A percentile compares a stretch with the other conserved stretches of the same genome.
These are phyloP conservation scores for Hydrolagus colliei DNA, from an alignment of 2,797 vertebrate genomes.

Conservation along the genomic window DNA sequence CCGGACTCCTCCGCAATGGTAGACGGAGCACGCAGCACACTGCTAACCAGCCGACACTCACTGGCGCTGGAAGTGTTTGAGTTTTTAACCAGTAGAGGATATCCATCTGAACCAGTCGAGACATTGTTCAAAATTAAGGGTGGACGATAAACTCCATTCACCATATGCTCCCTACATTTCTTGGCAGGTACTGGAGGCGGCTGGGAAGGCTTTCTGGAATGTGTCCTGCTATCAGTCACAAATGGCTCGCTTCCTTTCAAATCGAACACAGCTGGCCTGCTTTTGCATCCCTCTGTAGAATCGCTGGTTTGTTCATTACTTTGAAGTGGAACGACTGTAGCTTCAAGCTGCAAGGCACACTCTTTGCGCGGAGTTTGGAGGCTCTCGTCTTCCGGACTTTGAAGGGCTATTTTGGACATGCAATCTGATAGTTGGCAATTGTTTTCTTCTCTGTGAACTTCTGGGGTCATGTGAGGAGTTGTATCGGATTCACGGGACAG, in stretches of 20 bases:
- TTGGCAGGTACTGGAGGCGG: conserved; percentile 92
- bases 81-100: conserved; percentile 51
- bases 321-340: conserved; percentile 47
- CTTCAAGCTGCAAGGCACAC: conserved; percentile 42
- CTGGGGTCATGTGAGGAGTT: neutral
- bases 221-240: conserved; percentile 56
- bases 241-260: conserved; percentile 44
- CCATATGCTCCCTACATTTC: conserved; percentile 81
- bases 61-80: conserved; percentile 42
- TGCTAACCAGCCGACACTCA: conserved; percentile 42
- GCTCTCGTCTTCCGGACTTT: conserved; percentile 33
- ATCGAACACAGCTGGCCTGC: conserved; percentile 42
- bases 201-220: conserved; percentile 76
- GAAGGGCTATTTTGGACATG: conserved; percentile 37
- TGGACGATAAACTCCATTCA: conserved; percentile 72
- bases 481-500: neutral
- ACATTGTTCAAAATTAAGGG: conserved; percentile 43
- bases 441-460: neutral
- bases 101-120: conserved; percentile 53
- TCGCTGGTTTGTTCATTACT: conserved; percentile 46
- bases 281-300: conserved; percentile 47
- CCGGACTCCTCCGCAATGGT: conserved; percentile 52
- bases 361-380: conserved; percentile 38
- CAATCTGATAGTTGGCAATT: conserved; percentile 42
- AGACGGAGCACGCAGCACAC: conserved; percentile 38